A percentile compares a stretch with the other conserved stretches of the same genome.
phyloP scores from a whole-genome alignment of 2,888 invertebrate species.

The Drosophila demipolita region DNA sequence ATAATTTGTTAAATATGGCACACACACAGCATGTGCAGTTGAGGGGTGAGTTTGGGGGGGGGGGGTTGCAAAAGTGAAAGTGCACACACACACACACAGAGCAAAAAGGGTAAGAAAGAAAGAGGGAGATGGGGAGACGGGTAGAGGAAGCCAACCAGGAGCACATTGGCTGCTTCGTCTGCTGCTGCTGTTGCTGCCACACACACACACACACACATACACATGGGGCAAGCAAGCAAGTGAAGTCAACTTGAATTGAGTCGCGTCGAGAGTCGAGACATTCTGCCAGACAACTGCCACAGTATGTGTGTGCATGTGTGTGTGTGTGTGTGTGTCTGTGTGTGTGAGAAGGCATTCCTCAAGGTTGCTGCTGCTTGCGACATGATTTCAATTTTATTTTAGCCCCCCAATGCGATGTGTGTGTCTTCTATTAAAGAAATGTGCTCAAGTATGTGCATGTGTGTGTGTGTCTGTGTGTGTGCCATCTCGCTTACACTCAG shows the following conservation, averaged over 20 bases:
- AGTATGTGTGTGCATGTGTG: constrained; percentile 26
- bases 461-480: constrained; percentile 11
- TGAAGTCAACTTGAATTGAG: constrained; percentile 61
- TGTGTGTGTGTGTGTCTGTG: constrained; percentile 40
- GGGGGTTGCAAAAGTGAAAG: constrained; percentile 68
- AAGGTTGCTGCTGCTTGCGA: constrained; percentile 78
- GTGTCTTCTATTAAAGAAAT: constrained; percentile 65
- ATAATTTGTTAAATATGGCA: constrained; percentile 82
- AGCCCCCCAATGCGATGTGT: constrained; percentile 52
- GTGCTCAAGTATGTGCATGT: constrained; percentile 41
- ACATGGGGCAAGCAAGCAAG: constrained; percentile 44
- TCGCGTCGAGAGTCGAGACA: constrained; percentile 75
- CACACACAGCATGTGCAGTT: constrained; percentile 41
- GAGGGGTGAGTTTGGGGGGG: not conserved
- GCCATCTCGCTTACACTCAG: constrained; percentile 9
- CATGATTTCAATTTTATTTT: constrained; percentile 78
- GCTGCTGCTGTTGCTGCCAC: constrained; percentile 21
- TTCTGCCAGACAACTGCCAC: constrained; percentile 72
- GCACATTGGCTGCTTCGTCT: constrained; percentile 38
- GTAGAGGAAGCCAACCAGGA: constrained; percentile 25
- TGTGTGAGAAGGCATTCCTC: constrained; percentile 77
- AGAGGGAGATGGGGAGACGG: not conserved
- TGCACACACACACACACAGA: constrained; percentile 45
- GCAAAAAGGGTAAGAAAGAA: constrained; percentile 1
- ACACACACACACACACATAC: constrained; percentile 6